These are phyloP conservation scores for Drosophila gaucha DNA, from an alignment of 2,888 invertebrate species.

Conservation along the genomic window DNA sequence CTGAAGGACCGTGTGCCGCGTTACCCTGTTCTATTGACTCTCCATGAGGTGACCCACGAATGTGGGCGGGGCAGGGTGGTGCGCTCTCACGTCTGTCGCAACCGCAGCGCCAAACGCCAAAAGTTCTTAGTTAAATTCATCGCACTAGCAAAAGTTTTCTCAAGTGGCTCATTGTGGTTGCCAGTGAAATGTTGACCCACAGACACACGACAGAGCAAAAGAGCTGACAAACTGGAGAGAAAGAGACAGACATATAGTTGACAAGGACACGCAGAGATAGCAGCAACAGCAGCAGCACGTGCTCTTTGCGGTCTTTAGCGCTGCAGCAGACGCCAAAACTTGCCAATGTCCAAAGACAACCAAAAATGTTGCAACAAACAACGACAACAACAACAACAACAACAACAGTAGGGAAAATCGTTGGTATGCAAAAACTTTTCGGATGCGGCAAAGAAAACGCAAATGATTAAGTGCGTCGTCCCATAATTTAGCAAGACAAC, in stretches of 20 bases:
- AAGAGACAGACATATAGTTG: conserved; percentile 32
- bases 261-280: conserved; percentile 53
- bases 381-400: conserved; percentile 14
- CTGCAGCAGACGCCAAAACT: conserved; percentile 43
- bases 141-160: conserved; percentile 64
- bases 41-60: conserved; percentile 14
- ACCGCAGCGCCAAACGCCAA: conserved; percentile 70
- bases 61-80: background rate
- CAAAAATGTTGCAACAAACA: conserved; percentile 35
- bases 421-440: conserved; percentile 72
- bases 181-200: conserved; percentile 71
- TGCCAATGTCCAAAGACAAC: conserved; percentile 33
- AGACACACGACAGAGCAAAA: conserved; percentile 27
- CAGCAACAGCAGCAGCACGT: conserved; percentile 21
- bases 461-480: conserved; percentile 75
- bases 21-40: conserved; percentile 44
- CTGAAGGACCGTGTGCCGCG: conserved; percentile 17
- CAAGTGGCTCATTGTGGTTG: conserved; percentile 77
- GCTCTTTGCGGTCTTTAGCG: conserved; percentile 66
- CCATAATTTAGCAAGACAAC: conserved; percentile 77
- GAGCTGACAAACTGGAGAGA: background rate
- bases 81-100: conserved; percentile 9
- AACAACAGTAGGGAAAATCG: conserved; percentile 38
- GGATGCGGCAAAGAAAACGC: conserved; percentile 74
- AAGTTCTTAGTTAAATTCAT: conserved; percentile 78